Evolutionary conservation across 1,140 invertebrate genomes (phyloP).

Genomic region (Camponotus pennsylvanicus): DNA sequence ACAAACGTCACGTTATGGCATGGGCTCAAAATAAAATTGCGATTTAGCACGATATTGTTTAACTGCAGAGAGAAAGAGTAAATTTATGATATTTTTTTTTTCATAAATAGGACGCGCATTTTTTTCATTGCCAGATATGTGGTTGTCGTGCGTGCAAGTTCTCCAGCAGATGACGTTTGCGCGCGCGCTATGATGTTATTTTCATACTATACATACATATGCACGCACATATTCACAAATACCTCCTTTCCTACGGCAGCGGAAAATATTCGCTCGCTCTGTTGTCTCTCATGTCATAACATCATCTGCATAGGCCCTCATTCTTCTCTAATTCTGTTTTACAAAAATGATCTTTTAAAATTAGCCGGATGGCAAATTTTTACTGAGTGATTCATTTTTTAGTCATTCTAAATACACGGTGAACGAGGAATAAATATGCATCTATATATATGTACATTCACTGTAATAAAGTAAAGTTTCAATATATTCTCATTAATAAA

Average conservation of each 20-base stretch:
- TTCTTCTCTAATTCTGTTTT: constrained; percentile 29
- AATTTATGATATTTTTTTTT: constrained; percentile 48
- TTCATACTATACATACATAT: constrained; percentile 45
- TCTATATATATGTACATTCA: neutral
- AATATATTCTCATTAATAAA: too few species aligned
- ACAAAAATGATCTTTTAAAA: constrained; percentile 45
- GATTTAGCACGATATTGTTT: neutral
- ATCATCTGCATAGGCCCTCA: constrained; percentile 43
- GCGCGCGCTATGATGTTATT: constrained; percentile 69
- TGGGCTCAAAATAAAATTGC: constrained; percentile 71
- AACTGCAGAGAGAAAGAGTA: neutral
- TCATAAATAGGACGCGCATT: constrained; percentile 63
- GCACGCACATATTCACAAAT: constrained; percentile 1
- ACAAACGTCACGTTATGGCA: constrained; percentile 52
- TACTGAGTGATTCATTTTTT: neutral
- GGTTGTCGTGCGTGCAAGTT: constrained; percentile 66
- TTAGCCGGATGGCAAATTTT: constrained; percentile 38
- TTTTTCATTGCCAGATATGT: constrained; percentile 70
- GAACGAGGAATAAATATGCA: neutral
- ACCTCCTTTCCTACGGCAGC: neutral
- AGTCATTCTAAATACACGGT: neutral
- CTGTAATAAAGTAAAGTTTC: too few species aligned
- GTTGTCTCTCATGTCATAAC: neutral
- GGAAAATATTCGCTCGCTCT: constrained; percentile 9
- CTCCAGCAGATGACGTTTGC: constrained; percentile 74